These are phyloP conservation scores for Catharus bicknelli DNA, from an alignment of 2,113 vertebrate species.

Conservation along the genomic window DNA sequence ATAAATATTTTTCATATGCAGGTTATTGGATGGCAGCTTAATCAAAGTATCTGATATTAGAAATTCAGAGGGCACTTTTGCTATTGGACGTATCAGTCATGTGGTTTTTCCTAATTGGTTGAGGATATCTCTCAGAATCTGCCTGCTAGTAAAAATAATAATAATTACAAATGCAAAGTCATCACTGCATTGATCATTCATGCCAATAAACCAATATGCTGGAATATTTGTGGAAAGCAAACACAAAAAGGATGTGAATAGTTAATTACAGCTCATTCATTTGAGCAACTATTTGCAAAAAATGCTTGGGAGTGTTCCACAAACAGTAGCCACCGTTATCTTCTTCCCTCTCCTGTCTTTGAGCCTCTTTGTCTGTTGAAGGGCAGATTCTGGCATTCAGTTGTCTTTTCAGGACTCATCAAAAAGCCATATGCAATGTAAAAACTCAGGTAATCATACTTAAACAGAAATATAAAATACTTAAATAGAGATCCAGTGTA, in stretches of 20 bases:
- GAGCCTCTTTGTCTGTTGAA: not conserved
- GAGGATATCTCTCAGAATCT: conserved; percentile 7
- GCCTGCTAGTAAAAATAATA: conserved; percentile 54
- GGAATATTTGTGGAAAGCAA: conserved; percentile 56
- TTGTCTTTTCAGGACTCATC: not conserved
- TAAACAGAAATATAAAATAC: not conserved
- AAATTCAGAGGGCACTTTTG: not conserved
- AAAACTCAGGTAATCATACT: not conserved
- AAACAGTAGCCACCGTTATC: not conserved
- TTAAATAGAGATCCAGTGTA: not conserved
- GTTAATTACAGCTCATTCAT: conserved; percentile 65
- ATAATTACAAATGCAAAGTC: conserved; percentile 53
- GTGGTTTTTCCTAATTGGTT: not conserved
- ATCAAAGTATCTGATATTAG: not conserved
- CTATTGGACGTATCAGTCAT: not conserved
- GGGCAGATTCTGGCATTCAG: not conserved
- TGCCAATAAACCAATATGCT: conserved; percentile 57
- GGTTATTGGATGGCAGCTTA: conserved; percentile 28
- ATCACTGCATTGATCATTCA: conserved; percentile 14
- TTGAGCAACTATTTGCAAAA: conserved; percentile 38
- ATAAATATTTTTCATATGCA: conserved; percentile 27
- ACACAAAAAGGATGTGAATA: conserved; percentile 57
- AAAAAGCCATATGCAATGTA: not conserved
- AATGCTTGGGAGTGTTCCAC: conserved; percentile 27
- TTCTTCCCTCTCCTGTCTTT: conserved; percentile 10